These are phyloP conservation scores for Anastrepha ludens DNA, from an alignment of 1,140 invertebrate genomes.

Conservation along the genomic window DNA sequence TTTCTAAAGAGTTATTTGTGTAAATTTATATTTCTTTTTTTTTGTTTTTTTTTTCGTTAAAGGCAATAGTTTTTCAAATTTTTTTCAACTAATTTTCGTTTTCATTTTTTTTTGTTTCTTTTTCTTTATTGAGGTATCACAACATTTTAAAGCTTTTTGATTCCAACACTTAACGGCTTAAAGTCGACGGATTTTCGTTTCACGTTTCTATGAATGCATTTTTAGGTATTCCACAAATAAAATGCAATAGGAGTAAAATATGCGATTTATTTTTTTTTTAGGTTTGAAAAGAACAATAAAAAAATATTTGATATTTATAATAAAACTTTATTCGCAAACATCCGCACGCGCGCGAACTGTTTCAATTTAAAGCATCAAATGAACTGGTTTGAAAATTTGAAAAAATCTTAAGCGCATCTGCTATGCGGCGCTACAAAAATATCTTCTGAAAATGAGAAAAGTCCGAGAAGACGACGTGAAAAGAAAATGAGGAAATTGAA, in stretches of 20 bases:
- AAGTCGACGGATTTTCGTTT: conserved; percentile 18
- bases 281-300: neutral
- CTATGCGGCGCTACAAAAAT: neutral
- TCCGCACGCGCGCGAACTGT: conserved; percentile 40
- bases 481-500: conserved; percentile 35
- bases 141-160: conserved; percentile 12
- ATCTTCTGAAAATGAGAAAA: conserved; percentile 4
- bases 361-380: conserved; percentile 46
- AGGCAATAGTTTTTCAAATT: neutral
- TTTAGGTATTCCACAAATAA: neutral
- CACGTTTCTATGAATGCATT: neutral
- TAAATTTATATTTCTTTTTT: neutral
- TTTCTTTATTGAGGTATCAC: neutral
- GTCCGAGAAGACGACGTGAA: neutral
- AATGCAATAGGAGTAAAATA: neutral
- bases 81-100: neutral
- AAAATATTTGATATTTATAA: neutral
- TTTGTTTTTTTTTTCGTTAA: neutral
- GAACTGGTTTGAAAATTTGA: conserved; percentile 25
- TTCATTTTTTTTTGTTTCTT: neutral
- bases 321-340: conserved; percentile 17
- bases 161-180: neutral
- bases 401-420: neutral
- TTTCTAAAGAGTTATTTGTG: neutral
- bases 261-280: conserved; percentile 38